A percentile compares a stretch with the other conserved stretches of the same genome.
Conservation (phyloP, 2,113 vertebrate genomes). For the Ammodramus savannarum region DNA sequence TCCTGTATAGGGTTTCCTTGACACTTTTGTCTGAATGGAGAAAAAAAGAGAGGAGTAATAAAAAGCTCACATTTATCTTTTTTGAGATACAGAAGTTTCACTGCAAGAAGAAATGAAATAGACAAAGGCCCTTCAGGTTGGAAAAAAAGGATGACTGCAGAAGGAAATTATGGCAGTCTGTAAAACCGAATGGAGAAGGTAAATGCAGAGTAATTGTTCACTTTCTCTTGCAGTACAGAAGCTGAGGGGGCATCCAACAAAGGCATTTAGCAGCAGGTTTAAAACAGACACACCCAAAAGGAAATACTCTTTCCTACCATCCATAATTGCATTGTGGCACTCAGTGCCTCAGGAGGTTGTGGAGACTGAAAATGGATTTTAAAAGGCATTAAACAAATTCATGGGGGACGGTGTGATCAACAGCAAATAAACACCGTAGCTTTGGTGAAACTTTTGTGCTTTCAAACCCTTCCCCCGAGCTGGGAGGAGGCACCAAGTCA, state of each 20-base stretch:
- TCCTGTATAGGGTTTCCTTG: neutral
- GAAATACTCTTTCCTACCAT: neutral
- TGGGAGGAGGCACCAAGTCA: neutral
- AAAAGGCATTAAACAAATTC: constrained; percentile 11
- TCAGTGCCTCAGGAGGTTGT: neutral
- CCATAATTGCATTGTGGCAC: constrained; percentile 10
- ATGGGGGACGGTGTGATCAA: neutral
- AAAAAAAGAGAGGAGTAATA: neutral
- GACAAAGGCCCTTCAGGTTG: neutral
- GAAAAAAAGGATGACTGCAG: neutral
- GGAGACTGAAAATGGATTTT: constrained; percentile 30
- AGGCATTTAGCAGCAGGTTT: constrained; percentile 45
- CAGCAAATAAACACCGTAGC: neutral
- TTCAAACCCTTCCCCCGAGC: neutral
- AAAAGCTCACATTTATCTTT: neutral
- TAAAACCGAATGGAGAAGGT: neutral
- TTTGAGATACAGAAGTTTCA: neutral
- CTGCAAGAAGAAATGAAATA: neutral
- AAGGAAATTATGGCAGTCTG: neutral
- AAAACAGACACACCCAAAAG: constrained; percentile 53
- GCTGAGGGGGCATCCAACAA: constrained; percentile 36
- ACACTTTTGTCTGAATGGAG: neutral
- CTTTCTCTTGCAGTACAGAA: neutral
- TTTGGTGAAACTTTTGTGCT: neutral
- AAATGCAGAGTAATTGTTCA: neutral